Conservation (phyloP, 2,797 vertebrate species). For the Sparus aurata region DNA sequence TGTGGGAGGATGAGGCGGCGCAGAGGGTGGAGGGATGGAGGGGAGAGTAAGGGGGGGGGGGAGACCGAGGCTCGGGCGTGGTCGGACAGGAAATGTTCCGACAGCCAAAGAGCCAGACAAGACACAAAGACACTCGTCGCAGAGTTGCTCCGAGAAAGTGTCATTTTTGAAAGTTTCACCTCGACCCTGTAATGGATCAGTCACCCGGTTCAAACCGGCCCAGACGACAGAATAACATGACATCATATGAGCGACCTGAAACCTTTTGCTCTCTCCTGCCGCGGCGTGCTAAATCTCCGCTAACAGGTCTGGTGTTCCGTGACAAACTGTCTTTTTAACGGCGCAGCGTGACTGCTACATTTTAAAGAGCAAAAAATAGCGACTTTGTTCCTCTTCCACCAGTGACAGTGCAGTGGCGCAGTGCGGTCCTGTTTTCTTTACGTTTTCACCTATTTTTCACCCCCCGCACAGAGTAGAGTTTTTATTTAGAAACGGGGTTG, state of each 20-base stretch:
- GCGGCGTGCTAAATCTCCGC: constrained; percentile 31
- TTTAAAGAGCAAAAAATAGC: not conserved
- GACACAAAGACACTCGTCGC: constrained; percentile 16
- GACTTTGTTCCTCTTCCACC: not conserved
- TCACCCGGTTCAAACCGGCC: constrained; percentile 17
- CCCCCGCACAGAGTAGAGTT: not conserved
- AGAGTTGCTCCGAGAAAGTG: not conserved
- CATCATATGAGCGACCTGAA: constrained; percentile 36
- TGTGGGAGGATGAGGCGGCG: constrained; percentile 70
- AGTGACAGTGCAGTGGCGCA: not conserved
- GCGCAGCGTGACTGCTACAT: no score
- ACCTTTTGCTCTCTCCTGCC: constrained; percentile 36
- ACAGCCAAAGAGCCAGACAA: constrained; percentile 11
- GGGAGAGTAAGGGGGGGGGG: constrained; percentile 19
- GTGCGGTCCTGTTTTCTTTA: not conserved
- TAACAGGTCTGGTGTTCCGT: constrained; percentile 35
- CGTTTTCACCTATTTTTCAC: not conserved
- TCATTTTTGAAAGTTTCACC: constrained; percentile 4
- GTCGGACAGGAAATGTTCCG: constrained; percentile 20
- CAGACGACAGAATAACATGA: constrained; percentile 20
- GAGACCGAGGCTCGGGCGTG: constrained; percentile 38
- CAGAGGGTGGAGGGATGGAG: constrained; percentile 20
- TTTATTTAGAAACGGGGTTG: constrained; percentile 19
- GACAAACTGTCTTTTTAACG: constrained; percentile 2
- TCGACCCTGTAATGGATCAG: constrained; percentile 10